Conservation (phyloP, 2,113 vertebrate genomes). For the Mustelus asterias region DNA sequence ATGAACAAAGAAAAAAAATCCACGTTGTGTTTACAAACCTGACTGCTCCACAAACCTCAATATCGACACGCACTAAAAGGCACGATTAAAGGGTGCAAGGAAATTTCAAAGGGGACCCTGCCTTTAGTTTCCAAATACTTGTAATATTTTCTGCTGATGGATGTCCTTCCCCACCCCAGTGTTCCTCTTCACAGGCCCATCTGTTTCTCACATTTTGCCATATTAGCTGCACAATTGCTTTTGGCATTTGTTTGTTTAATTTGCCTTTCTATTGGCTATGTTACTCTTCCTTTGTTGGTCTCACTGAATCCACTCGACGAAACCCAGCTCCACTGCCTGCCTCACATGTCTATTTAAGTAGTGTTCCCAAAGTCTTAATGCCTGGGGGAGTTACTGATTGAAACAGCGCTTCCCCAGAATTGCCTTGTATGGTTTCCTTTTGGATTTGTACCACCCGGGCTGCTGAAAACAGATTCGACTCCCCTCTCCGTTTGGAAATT, state of each 20-base stretch:
- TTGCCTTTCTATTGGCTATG: not conserved
- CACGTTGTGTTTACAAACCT: not conserved
- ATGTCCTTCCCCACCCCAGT: not conserved
- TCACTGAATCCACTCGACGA: not conserved
- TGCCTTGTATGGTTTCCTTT: not conserved
- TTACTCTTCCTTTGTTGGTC: not conserved
- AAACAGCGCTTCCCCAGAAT: not conserved
- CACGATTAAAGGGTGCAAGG: too few relatives aligned
- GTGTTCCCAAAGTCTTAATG: not conserved
- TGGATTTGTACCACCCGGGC: slow-evolving; percentile 21
- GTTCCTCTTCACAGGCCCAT: not conserved
- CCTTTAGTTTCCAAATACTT: not conserved
- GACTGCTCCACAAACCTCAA: not conserved
- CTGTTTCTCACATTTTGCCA: not conserved
- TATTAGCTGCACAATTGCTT: not conserved
- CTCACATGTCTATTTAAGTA: not conserved
- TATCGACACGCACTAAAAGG: not conserved
- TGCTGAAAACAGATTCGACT: slow-evolving; percentile 39
- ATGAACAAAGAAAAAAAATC: not conserved
- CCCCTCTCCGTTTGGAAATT: slow-evolving; percentile 45
- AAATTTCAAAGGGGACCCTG: too few relatives aligned
- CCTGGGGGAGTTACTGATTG: not conserved
- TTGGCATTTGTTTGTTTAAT: not conserved
- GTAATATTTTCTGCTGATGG: not conserved
- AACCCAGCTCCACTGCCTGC: not conserved